A percentile compares a stretch with the other conserved stretches of the same genome.
These are phyloP conservation scores for Furcifer pardalis DNA, from an alignment of 2,797 vertebrate genomes.

Conservation along the genomic window DNA sequence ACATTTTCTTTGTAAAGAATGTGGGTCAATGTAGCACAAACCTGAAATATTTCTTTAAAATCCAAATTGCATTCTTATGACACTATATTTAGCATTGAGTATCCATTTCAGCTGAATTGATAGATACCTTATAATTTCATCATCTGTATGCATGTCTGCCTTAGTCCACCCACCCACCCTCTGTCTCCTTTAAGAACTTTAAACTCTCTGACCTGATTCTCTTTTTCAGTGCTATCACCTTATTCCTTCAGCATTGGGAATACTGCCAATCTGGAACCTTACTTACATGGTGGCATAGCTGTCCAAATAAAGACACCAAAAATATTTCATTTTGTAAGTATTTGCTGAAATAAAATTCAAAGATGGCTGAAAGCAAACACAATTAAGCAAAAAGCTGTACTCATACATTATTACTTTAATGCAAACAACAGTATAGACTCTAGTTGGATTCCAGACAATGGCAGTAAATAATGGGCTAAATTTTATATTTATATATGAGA, in stretches of 20 bases:
- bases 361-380: background rate
- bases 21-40: background rate
- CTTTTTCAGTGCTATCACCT: constrained; percentile 86
- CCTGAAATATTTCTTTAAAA: background rate
- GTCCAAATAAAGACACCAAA: constrained; percentile 89
- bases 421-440: background rate
- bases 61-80: background rate
- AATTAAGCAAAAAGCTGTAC: no score
- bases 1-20: background rate
- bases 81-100: background rate
- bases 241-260: constrained; percentile 93
- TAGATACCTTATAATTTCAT: background rate
- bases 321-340: constrained; percentile 91
- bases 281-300: constrained; percentile 93
- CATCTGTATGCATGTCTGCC: background rate
- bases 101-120: background rate
- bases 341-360: background rate
- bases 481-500: no score
- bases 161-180: background rate
- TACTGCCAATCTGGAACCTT: constrained; percentile 87
- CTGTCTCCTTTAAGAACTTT: background rate
- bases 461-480: no score
- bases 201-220: background rate
- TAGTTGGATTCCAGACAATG: background rate
- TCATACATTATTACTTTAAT: no score